Evolutionary conservation across 2,888 invertebrate genomes (phyloP), one percentile per base, ranked within the genome.

Genomic region (Apodemia mormo): DNA sequence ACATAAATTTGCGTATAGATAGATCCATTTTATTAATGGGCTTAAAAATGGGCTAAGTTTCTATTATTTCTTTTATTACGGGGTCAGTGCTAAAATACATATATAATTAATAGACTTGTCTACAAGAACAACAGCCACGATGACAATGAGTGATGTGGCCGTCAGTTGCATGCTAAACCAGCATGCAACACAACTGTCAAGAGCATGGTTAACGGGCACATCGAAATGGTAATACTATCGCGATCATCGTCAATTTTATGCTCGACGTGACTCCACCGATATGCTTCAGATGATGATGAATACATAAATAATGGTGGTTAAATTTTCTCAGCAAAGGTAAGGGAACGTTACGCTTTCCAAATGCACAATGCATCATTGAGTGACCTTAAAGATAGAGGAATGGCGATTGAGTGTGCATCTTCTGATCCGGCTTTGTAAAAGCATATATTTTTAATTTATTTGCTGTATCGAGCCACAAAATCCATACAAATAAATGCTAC

Each of bases 191-290:
- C 73, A 73, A 74, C 76, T 80, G 80, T 80, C 81, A 81, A 52
- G 78, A 77, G 79, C 81, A 68, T 75, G 74, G 74, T 73, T 75
- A 79, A 75, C 77, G 76, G 79, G 74, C 77, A 79, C 80, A 78
- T 77, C 77, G 77, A 77, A 77, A 80, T 78, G 79, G 78, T 76
- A 79, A 78, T 77, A 73, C 75, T 74, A 76, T 76, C 76, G 77
- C 72, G 76, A 79, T 78, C 78, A 76, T 77, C 77, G 79, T 79
- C 79, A 77, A 76, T 77, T 78, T 79, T 79, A 79, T 79, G 78
- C 79, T 75, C 77, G 77, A 77, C 79, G 79, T 79, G 79, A 79
- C 79, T 78, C 71, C 74, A 70, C 74, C 77, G 75, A 76, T 72
- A 73, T 72, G 75, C 71, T 76, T 77, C 78, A 77, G 77, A 76